Conservation (phyloP, 1,140 invertebrate species). For the Pachypeltis micranthus region DNA sequence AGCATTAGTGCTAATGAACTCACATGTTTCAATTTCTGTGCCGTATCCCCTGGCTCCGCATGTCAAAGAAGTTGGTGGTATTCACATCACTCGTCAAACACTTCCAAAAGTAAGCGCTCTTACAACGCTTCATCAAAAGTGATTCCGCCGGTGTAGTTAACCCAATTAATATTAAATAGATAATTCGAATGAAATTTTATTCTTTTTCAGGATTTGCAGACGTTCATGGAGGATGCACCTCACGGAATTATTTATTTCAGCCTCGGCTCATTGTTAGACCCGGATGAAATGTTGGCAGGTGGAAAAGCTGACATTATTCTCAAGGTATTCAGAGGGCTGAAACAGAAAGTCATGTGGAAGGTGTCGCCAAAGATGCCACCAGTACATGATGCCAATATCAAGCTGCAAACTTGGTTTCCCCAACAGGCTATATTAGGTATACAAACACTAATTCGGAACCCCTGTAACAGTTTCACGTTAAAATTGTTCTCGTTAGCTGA, state of each 20-base stretch:
- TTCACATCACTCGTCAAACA: constrained; percentile 38
- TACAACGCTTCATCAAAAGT: background rate
- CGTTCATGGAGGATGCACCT: constrained; percentile 31
- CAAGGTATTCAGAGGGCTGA: constrained; percentile 42
- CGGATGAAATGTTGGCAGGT: constrained; percentile 23
- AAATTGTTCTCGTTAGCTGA: too few relatives aligned
- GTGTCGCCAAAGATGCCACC: constrained; percentile 40
- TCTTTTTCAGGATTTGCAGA: constrained; percentile 21
- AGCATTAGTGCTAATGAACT: constrained; percentile 34
- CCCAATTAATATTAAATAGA: background rate
- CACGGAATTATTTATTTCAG: constrained; percentile 36
- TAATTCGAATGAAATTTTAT: background rate
- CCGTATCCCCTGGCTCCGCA: constrained; percentile 38
- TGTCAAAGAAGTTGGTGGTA: constrained; percentile 45
- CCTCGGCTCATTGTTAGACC: constrained; percentile 32
- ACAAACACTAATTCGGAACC: too few relatives aligned
- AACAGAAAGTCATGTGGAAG: constrained; percentile 51
- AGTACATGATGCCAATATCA: constrained; percentile 40
- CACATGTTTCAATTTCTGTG: constrained; percentile 40
- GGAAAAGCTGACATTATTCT: constrained; percentile 24
- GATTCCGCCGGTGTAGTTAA: constrained; percentile 9
- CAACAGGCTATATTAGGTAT: constrained; percentile 52
- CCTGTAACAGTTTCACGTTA: too few relatives aligned
- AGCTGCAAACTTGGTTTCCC: constrained; percentile 51
- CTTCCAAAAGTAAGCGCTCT: background rate